Conservation (phyloP, 2,113 vertebrate species). For the Bettongia penicillata region DNA sequence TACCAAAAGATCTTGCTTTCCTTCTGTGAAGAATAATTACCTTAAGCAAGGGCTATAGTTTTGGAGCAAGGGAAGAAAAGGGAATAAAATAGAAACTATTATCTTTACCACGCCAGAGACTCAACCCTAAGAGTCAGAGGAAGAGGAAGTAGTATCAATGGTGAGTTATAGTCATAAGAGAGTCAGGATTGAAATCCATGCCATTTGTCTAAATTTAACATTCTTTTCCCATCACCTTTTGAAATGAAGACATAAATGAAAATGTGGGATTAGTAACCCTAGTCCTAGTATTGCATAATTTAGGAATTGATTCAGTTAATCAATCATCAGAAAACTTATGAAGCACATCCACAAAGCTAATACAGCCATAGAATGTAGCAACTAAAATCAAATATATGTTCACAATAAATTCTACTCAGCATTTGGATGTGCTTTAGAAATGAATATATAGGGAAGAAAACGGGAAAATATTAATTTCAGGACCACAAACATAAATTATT, state of each 20-base stretch:
- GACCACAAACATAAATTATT: not conserved
- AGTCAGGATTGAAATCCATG: not conserved
- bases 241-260: not conserved
- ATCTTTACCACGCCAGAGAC: not conserved
- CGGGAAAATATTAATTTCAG: not conserved
- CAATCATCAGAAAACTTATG: not conserved
- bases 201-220: not conserved
- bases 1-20: not conserved
- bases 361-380: not conserved
- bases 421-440: not conserved
- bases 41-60: not conserved
- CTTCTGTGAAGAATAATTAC: not conserved
- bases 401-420: not conserved
- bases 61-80: not conserved
- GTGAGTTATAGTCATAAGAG: not conserved
- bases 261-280: not conserved
- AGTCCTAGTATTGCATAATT: not conserved
- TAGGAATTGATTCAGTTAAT: not conserved
- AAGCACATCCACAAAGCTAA: not conserved
- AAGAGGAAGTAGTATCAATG: not conserved
- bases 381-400: not conserved
- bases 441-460: not conserved
- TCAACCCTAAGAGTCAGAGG: not conserved
- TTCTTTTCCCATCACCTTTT: not conserved
- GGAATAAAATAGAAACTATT: not conserved